Conservation (phyloP, 2,797 vertebrate species). For the Cheirogaleus major region DNA sequence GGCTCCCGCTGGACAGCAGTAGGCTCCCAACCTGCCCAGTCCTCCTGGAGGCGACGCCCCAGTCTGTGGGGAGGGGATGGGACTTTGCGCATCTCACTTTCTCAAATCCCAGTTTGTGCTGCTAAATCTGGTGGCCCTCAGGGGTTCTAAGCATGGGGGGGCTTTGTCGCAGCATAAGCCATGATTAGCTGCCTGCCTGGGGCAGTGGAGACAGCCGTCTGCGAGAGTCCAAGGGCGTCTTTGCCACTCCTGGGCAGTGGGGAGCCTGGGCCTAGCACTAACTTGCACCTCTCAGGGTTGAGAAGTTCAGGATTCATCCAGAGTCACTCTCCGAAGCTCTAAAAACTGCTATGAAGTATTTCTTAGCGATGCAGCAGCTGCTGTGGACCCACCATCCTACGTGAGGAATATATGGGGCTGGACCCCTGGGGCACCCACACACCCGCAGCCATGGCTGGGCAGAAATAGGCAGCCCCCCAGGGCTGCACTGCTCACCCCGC, state of each 20-base stretch:
- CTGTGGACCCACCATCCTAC: accelerated
- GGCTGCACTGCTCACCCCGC: neutral
- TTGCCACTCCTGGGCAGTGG: neutral
- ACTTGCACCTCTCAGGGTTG: no score
- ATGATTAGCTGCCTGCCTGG: accelerated
- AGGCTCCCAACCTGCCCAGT: no score
- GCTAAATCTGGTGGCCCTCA: no score
- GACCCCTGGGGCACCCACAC: no score
- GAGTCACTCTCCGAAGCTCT: accelerated
- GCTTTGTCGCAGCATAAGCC: neutral
- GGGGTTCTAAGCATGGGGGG: neutral
- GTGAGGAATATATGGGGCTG: neutral
- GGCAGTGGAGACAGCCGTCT: neutral
- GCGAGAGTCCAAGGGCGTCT: neutral
- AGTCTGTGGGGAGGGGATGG: accelerated
- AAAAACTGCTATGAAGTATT: neutral
- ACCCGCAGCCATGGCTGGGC: accelerated
- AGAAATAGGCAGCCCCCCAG: neutral
- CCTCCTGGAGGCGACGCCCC: neutral
- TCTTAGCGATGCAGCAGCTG: neutral
- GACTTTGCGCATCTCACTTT: neutral
- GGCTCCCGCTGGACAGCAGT: neutral
- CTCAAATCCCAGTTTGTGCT: neutral
- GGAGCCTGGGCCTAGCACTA: neutral
- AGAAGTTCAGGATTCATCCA: neutral